Percentiles rank a stretch among this genome's conserved stretches.
Conservation (phyloP, 2,797 vertebrate genomes). For the Premnoplex brunnescens region DNA sequence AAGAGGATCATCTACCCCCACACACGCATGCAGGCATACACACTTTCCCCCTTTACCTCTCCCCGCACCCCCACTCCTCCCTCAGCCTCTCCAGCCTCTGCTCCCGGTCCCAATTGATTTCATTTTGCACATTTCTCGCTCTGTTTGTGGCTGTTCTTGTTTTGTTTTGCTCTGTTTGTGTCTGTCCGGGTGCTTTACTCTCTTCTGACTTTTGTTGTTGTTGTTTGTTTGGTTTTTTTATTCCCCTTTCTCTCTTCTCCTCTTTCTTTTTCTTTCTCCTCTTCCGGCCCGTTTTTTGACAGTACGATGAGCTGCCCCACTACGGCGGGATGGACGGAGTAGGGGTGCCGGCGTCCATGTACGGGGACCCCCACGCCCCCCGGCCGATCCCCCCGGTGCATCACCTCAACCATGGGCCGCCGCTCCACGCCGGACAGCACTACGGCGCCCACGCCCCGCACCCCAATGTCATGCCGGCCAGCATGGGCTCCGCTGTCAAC, state of each 20-base stretch:
- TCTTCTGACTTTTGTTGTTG: conserved; percentile 77
- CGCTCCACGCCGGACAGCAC: conserved; percentile 97
- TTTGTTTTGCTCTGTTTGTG: conserved; percentile 63
- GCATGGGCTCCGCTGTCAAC: conserved; percentile 99
- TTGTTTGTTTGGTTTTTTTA: conserved; percentile 43
- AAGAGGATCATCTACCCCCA: conserved; percentile 37
- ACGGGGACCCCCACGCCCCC: conserved; percentile 97
- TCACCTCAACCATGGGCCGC: conserved; percentile 99
- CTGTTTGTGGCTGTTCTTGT: conserved; percentile 47
- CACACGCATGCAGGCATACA: neutral
- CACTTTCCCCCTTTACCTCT: conserved; percentile 41
- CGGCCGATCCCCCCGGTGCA: conserved; percentile 98
- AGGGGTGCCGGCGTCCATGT: conserved; percentile 97
- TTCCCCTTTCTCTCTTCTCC: neutral
- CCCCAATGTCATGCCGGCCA: conserved; percentile 97
- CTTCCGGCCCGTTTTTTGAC: conserved; percentile 73
- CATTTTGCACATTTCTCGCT: conserved; percentile 66
- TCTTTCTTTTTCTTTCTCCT: conserved; percentile 29
- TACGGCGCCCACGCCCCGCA: conserved; percentile 98
- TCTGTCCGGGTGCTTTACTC: conserved; percentile 69
- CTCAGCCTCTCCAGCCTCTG: conserved; percentile 32
- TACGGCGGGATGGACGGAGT: conserved; percentile 99
- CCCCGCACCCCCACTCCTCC: conserved; percentile 9
- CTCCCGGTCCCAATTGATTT: conserved; percentile 57
- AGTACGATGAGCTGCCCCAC: conserved; percentile 99